Conservation (phyloP, 1,140 invertebrate genomes). For the Drosophila pachea region DNA sequence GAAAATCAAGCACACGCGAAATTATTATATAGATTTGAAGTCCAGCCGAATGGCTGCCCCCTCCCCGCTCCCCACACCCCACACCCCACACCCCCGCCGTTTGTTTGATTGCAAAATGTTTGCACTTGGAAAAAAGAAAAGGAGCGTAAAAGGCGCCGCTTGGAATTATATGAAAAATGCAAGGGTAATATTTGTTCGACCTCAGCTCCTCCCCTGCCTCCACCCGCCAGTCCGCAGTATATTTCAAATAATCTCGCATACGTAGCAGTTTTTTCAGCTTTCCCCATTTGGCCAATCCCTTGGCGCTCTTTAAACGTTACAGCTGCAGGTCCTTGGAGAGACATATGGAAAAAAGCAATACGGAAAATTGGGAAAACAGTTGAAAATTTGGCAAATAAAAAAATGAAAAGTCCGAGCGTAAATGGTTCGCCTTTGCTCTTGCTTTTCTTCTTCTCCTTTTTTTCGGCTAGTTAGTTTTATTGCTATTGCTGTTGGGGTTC, state of each 20-base stretch:
- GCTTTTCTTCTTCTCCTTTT: conserved; percentile 32
- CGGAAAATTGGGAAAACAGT: conserved; percentile 19
- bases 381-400: conserved; percentile 36
- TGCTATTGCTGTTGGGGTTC: conserved; percentile 6
- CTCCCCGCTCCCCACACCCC: background rate
- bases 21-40: conserved; percentile 72
- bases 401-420: conserved; percentile 32
- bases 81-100: background rate
- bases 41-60: background rate
- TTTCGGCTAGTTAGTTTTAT: conserved; percentile 35
- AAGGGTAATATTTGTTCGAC: conserved; percentile 68
- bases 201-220: conserved; percentile 7
- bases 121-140: conserved; percentile 28
- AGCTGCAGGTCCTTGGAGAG: conserved; percentile 30
- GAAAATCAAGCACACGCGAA: conserved; percentile 74
- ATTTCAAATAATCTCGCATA: conserved; percentile 22
- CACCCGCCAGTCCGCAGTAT: conserved; percentile 1
- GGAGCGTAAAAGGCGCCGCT: conserved; percentile 20
- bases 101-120: conserved; percentile 63
- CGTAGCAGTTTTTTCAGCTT: conserved; percentile 26
- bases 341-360: conserved; percentile 17
- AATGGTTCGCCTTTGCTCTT: conserved; percentile 21
- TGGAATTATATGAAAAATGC: conserved; percentile 55
- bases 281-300: conserved; percentile 49
- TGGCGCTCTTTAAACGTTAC: conserved; percentile 65